Conservation (phyloP, 2,797 vertebrate genomes). For the Oreochromis mossambicus region DNA sequence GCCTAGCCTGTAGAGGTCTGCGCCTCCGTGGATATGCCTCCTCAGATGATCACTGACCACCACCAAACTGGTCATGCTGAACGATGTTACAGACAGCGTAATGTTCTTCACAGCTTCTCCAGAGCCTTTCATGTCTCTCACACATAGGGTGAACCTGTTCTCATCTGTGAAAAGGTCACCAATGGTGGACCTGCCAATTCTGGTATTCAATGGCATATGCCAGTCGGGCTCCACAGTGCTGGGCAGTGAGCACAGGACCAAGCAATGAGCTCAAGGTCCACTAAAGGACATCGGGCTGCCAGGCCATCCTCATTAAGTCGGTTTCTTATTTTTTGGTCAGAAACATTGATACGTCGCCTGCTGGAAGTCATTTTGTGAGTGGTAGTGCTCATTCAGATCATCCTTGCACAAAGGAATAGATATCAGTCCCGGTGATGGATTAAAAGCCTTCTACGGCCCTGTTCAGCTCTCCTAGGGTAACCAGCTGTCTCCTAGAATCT, state of each 20-base stretch:
- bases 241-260: neutral
- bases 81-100: neutral
- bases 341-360: neutral
- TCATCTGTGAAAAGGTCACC: accelerated
- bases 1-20: neutral
- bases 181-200: neutral
- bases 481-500: neutral
- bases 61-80: neutral
- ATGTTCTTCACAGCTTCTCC: neutral
- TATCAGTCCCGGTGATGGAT: neutral
- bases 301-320: neutral
- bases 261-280: neutral
- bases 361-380: neutral
- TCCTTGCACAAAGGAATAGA: neutral
- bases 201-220: neutral
- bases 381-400: neutral
- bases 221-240: neutral
- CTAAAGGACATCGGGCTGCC: neutral
- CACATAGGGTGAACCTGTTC: neutral
- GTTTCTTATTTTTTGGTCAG: neutral
- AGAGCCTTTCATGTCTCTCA: neutral
- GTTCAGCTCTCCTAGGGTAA: neutral
- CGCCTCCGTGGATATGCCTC: neutral
- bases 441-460: neutral
- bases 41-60: neutral